phyloP scores from a whole-genome alignment of 2,888 invertebrate species.

The Brachyopa scutellaris region DNA sequence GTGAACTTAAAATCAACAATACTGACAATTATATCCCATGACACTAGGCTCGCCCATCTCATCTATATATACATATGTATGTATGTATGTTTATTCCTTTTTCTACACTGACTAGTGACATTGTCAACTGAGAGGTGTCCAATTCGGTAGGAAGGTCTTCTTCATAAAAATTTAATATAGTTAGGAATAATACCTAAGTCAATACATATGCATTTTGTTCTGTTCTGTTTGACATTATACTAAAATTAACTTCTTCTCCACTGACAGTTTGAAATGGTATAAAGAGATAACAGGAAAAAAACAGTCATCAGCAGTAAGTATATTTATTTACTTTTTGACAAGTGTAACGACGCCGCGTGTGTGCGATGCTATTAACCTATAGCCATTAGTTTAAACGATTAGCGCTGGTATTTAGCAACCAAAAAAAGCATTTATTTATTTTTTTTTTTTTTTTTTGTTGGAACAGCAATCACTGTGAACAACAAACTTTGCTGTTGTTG shows the following conservation, averaged over 20 bases:
- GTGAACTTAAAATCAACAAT: neutral
- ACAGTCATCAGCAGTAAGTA: neutral
- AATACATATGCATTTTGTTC: no score
- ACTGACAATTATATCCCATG: neutral
- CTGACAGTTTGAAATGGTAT: no score
- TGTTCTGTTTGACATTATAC: no score
- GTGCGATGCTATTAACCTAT: neutral
- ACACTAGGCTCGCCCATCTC: no score
- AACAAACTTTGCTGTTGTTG: slow-evolving; percentile 36
- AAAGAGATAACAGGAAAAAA: neutral
- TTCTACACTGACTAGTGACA: no score
- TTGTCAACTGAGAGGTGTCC: no score
- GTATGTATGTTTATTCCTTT: no score
- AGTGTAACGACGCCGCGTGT: neutral
- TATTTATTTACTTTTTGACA: neutral
- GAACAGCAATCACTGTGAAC: neutral
- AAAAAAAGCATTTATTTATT: slow-evolving; percentile 50
- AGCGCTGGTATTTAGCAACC: slow-evolving; percentile 32
- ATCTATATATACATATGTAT: no score
- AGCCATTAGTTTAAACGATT: slow-evolving; percentile 31
- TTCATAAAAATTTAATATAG: no score
- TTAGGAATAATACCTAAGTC: no score
- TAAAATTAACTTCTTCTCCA: no score
- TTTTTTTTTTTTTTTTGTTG: slow-evolving; percentile 24
- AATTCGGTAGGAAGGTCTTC: no score